A percentile compares a stretch with the other conserved stretches of the same genome.
These are phyloP conservation scores for Pecten maximus DNA, from an alignment of 2,888 invertebrate species.

Conservation along the genomic window DNA sequence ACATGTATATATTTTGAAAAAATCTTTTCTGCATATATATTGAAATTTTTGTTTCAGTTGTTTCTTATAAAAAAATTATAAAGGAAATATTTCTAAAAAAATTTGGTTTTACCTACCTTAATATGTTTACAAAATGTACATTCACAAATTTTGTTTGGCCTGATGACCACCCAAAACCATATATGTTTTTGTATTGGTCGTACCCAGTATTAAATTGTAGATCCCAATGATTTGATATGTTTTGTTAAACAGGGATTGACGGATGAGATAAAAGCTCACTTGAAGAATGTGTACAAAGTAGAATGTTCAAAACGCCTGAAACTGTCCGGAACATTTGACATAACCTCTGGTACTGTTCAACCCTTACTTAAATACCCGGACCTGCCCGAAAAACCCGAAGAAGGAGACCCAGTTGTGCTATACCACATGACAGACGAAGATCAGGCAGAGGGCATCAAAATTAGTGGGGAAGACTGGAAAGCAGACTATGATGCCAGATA, in stretches of 20 bases:
- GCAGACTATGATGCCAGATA: conserved; percentile 75
- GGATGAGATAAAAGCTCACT: conserved; percentile 65
- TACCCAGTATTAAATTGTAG: neutral
- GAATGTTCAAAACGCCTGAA: conserved; percentile 74
- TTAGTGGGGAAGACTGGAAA: conserved; percentile 70
- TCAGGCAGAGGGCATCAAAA: conserved; percentile 36
- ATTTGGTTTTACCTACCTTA: no score
- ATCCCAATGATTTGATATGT: neutral
- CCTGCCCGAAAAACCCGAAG: no score
- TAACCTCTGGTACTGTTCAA: conserved; percentile 75
- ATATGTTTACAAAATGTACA: no score
- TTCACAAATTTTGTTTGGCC: no score
- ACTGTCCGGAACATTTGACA: conserved; percentile 77
- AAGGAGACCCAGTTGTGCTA: conserved; percentile 68
- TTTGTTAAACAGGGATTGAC: neutral
- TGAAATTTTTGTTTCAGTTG: no score
- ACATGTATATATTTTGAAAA: no score
- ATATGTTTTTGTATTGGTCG: no score
- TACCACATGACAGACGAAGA: conserved; percentile 59
- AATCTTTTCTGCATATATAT: no score
- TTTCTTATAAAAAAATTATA: no score
- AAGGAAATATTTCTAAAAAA: no score
- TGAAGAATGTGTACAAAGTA: conserved; percentile 70
- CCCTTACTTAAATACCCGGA: conserved; percentile 70
- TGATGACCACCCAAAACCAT: no score